Conservation (phyloP, 2,797 vertebrate species). For the Sebastes oblongus region DNA sequence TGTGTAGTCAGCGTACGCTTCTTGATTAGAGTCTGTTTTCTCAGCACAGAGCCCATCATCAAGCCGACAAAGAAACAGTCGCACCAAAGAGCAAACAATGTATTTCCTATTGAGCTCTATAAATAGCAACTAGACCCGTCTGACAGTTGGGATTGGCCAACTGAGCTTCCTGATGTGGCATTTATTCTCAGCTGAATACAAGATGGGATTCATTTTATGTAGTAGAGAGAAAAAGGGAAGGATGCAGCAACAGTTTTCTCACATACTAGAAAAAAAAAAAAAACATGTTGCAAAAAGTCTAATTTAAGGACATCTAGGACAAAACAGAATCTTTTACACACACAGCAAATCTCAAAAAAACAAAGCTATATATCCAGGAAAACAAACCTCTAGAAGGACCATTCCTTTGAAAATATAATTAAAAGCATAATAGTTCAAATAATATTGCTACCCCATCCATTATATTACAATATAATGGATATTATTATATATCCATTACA, state of each 20-base stretch:
- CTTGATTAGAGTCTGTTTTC: background rate
- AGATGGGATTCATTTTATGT: background rate
- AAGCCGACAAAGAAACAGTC: constrained; percentile 3
- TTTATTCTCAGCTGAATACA: background rate
- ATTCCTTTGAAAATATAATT: background rate
- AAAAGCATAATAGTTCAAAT: background rate
- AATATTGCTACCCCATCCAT: background rate
- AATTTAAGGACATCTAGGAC: background rate
- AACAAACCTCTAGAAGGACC: background rate
- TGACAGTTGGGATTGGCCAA: constrained; percentile 15
- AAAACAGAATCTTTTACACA: background rate
- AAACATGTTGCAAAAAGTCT: background rate
- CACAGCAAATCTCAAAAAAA: background rate
- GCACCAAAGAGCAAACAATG: constrained; percentile 23
- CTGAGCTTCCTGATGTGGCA: constrained; percentile 26
- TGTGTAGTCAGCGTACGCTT: background rate
- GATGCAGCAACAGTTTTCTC: background rate
- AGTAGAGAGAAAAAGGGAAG: background rate
- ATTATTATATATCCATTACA: no score
- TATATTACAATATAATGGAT: no score
- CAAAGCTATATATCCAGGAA: background rate
- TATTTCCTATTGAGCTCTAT: constrained; percentile 20
- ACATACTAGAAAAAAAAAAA: background rate
- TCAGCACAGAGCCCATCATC: background rate
- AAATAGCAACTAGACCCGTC: constrained; percentile 37